phyloP scores from a whole-genome alignment of 2,888 invertebrate species.

The Aspidiotus destructor region DNA sequence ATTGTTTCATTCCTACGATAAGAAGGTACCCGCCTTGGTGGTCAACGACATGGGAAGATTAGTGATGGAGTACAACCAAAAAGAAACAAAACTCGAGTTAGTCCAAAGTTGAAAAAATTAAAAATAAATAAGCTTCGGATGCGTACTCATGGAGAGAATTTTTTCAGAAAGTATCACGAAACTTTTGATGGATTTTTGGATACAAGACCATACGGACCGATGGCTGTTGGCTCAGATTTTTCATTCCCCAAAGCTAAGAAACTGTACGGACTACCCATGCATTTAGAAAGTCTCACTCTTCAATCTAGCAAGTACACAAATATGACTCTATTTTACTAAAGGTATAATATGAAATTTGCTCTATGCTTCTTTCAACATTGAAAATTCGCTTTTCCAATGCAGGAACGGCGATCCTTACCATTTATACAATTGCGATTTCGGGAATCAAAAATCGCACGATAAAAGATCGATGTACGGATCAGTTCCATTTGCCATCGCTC shows the following conservation, averaged over 20 bases:
- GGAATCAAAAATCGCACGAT: conserved; percentile 90
- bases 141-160: not conserved
- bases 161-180: conserved; percentile 76
- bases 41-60: conserved; percentile 81
- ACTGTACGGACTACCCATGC: conserved; percentile 94
- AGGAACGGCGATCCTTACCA: conserved; percentile 75
- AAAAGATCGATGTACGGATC: conserved; percentile 95
- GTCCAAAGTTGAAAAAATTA: conserved; percentile 7
- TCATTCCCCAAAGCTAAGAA: conserved; percentile 83
- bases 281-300: conserved; percentile 82
- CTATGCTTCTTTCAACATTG: too few species aligned
- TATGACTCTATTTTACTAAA: too few species aligned
- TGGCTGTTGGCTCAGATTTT: conserved; percentile 87
- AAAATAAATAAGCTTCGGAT: too few species aligned
- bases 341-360: too few species aligned
- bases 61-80: conserved; percentile 77
- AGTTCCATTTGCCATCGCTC: conserved; percentile 86
- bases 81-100: conserved; percentile 47
- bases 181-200: conserved; percentile 91
- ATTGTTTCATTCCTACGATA: conserved; percentile 48
- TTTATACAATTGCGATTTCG: conserved; percentile 93
- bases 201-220: conserved; percentile 86
- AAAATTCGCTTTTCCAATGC: conserved; percentile 39
- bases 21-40: conserved; percentile 60
- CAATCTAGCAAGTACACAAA: conserved; percentile 61